Evolutionary conservation across 2,888 invertebrate species (phyloP).

Genomic region (Himalopsyche kuldschensis): DNA sequence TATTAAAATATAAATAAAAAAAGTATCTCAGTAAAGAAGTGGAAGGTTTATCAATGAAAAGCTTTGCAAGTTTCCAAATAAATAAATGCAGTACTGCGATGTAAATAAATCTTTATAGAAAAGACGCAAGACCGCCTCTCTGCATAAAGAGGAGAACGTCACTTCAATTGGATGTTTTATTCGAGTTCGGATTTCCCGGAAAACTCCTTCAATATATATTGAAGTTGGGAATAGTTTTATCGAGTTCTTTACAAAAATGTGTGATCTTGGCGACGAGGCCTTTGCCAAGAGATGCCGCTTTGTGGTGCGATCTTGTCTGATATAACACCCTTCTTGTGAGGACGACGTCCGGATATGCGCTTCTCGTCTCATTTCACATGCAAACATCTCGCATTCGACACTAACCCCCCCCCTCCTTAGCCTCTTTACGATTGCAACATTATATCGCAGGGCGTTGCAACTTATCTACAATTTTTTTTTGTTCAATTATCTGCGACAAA

Average conservation of each 20-base stretch:
- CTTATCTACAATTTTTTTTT: no score
- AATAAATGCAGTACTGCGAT: background rate
- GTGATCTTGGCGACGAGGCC: constrained; percentile 17
- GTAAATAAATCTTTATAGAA: constrained; percentile 7
- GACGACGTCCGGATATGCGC: background rate
- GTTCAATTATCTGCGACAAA: no score
- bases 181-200: background rate
- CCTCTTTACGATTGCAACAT: no score
- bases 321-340: constrained; percentile 20
- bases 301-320: constrained; percentile 28
- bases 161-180: constrained; percentile 11
- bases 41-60: background rate
- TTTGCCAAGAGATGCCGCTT: constrained; percentile 24
- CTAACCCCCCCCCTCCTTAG: background rate
- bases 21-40: no score
- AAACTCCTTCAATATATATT: constrained; percentile 9
- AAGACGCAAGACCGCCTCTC: background rate
- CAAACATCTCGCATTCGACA: constrained; percentile 1
- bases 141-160: background rate
- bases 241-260: constrained; percentile 27
- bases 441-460: no score
- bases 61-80: background rate
- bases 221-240: constrained; percentile 23
- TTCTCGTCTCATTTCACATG: constrained; percentile 12
- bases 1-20: no score